Percentiles rank a stretch among this genome's conserved stretches.
Conservation (phyloP, 1,140 invertebrate genomes). For the Lepidurus packardi region DNA sequence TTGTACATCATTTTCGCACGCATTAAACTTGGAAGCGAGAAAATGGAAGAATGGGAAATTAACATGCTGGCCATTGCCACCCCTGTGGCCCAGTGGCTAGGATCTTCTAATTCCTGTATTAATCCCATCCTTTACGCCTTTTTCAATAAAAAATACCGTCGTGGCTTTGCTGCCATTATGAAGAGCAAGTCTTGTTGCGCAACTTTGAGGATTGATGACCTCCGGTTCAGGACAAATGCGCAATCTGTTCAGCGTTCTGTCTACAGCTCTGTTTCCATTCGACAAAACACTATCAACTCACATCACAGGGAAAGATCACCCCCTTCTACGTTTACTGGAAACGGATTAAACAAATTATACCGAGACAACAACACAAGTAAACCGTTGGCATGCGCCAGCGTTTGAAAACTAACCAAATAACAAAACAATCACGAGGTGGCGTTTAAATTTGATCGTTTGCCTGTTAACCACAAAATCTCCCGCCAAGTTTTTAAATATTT, state of each 20-base stretch:
- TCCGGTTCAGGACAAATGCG: background rate
- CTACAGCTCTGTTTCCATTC: background rate
- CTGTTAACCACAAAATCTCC: too few relatives aligned
- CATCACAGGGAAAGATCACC: background rate
- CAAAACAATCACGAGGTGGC: too few relatives aligned
- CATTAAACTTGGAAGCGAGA: conserved; percentile 67
- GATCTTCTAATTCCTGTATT: conserved; percentile 91
- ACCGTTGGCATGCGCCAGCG: background rate
- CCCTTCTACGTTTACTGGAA: background rate
- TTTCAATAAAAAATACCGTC: conserved; percentile 92
- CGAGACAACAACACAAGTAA: background rate
- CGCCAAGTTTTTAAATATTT: too few relatives aligned
- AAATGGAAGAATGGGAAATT: conserved; percentile 64
- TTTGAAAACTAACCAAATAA: background rate
- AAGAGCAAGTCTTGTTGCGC: conserved; percentile 77
- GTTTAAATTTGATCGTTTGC: background rate
- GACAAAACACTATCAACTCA: background rate
- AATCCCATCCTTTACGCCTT: conserved; percentile 97
- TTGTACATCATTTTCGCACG: conserved; percentile 83
- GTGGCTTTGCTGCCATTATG: conserved; percentile 83
- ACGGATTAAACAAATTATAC: background rate
- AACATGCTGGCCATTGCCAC: conserved; percentile 67
- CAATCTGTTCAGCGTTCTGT: background rate
- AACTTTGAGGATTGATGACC: conserved; percentile 68
- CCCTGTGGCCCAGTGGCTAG: conserved; percentile 92